phyloP scores from a whole-genome alignment of 2,113 vertebrate genomes.

The Alexandromys fortis region DNA sequence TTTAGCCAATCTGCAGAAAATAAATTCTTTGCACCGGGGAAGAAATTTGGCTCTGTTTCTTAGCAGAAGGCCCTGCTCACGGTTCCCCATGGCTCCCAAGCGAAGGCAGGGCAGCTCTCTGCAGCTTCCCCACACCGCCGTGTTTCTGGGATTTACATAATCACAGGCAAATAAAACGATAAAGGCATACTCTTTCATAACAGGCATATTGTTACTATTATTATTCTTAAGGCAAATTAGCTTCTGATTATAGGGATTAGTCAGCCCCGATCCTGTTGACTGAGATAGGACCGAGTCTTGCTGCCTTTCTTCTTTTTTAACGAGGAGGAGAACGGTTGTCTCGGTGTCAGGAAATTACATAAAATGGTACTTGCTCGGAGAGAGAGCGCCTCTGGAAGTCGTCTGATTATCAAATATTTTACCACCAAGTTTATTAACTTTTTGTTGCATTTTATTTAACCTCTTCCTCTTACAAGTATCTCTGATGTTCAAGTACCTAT shows the following conservation, averaged over 20 bases:
- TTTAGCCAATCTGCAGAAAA: slow-evolving; percentile 54
- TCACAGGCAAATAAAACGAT: slow-evolving; percentile 70
- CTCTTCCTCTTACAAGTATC: background rate
- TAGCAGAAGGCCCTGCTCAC: slow-evolving; percentile 16
- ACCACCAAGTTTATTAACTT: slow-evolving; percentile 4
- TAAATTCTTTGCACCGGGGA: background rate
- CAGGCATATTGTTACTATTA: slow-evolving; percentile 73
- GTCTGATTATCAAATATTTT: slow-evolving; percentile 48
- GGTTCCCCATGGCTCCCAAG: background rate
- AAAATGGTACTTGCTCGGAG: slow-evolving; percentile 42
- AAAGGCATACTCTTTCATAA: slow-evolving; percentile 68
- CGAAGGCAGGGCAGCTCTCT: background rate
- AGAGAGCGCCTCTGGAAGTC: slow-evolving; percentile 49
- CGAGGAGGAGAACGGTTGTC: slow-evolving; percentile 72
- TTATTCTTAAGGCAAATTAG: slow-evolving; percentile 75
- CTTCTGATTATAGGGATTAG: slow-evolving; percentile 77
- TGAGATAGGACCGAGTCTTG: slow-evolving; percentile 67
- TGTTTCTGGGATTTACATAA: slow-evolving; percentile 70
- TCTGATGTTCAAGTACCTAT: background rate
- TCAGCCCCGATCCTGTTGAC: slow-evolving; percentile 69
- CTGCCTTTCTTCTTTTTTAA: slow-evolving; percentile 73
- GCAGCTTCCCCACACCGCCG: slow-evolving; percentile 15
- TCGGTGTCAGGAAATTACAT: slow-evolving; percentile 63
- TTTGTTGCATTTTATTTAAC: slow-evolving; percentile 10
- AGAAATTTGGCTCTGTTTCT: background rate